Evolutionary conservation across 2,888 invertebrate genomes (phyloP), one percentile per base, ranked within the genome.

Genomic region (Trachelus troglodyta): DNA sequence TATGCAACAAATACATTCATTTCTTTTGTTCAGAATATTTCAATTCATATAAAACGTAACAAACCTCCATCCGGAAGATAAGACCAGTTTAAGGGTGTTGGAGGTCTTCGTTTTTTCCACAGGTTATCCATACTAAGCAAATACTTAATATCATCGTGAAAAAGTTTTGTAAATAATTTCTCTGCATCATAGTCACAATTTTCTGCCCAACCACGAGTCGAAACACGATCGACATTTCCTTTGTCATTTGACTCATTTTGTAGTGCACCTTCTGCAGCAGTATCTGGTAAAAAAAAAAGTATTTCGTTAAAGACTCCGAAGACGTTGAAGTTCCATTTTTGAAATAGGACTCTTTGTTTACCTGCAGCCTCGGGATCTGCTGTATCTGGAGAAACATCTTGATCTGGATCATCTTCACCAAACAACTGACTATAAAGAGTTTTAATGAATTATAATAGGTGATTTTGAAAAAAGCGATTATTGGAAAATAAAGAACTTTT

Each of bases 351-450:
- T 56, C 12, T 34, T 71, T 31, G 12, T 71, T 93, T 93, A 84
- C 95, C 96, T 33, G 95, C 94, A 9, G 97, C 96, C 92, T 99
- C 99, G 11, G 98, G 98, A 92, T 99, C 99, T 33, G 96, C 98
- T 1, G 97, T 95, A 89, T 99, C 99, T 0, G 99, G 99, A 15
- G 99, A 98, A 3, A 99, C 99, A 91, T 99, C 99, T 89, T 99
- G 96, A 92, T 99, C 99, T 0, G 98, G 97, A 91, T 98, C 98
- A 81, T 96, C 96, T 92, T 99, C 98, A 0, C 99, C 99, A 93
- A 99, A 99, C 30, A 99, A 93, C 92, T 99, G 99, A 92, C 97
- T 97, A 89, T 30, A 93, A 85, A 80, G 73, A 76, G 75, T 74
- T 76, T 69, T 78, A 77, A 79, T 23, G 81, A 77, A 77, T 73